Percentiles rank a stretch among this genome's conserved stretches.
Conservation (phyloP, 2,888 invertebrate genomes). For the Gerosis bhagava region DNA sequence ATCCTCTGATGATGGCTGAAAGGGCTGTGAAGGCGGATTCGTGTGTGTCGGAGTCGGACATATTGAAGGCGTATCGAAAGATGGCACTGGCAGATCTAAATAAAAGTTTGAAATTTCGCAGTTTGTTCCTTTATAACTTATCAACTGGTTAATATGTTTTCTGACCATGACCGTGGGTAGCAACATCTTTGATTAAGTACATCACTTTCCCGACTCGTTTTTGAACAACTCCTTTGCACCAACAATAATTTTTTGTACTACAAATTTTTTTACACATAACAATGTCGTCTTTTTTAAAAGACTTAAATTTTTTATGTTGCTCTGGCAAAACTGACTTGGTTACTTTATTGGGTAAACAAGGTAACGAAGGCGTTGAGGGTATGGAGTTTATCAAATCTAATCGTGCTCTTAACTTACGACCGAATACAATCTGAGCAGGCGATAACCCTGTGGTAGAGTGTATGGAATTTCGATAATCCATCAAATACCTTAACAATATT, state of each 20-base stretch:
- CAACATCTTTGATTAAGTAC: not conserved
- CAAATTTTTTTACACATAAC: not conserved
- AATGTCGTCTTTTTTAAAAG: not conserved
- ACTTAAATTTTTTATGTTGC: not conserved
- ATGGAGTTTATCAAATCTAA: not conserved
- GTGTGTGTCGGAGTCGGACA: too few species aligned
- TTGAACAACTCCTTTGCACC: not conserved
- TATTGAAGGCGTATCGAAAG: too few species aligned
- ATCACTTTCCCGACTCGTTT: not conserved
- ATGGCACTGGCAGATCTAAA: too few species aligned
- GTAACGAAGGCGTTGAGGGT: not conserved
- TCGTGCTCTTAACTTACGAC: not conserved
- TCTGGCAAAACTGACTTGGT: not conserved
- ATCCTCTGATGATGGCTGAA: too few species aligned
- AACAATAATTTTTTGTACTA: not conserved
- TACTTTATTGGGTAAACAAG: not conserved
- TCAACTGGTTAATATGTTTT: not conserved
- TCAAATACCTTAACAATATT: not conserved
- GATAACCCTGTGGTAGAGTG: too few species aligned
- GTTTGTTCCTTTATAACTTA: not conserved
- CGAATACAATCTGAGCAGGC: not conserved
- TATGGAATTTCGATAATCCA: not conserved
- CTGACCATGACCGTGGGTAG: not conserved
- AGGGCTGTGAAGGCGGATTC: too few species aligned
- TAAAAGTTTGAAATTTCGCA: too few species aligned